Conservation (phyloP, 2,113 vertebrate genomes). For the Oreochromis spilurus region DNA sequence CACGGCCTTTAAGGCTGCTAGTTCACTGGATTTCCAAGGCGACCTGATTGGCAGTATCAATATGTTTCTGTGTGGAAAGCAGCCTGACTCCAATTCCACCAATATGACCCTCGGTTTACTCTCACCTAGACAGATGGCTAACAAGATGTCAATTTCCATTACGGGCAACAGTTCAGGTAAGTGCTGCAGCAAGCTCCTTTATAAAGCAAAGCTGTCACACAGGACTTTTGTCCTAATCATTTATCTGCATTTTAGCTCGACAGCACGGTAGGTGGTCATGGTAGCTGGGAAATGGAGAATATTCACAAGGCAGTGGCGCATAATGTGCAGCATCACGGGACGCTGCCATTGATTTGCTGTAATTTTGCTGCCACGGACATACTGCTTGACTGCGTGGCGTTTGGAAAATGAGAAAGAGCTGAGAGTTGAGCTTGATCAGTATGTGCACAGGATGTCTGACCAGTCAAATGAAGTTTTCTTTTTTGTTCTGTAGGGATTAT, state of each 20-base stretch:
- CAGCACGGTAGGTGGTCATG: background rate
- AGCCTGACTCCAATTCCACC: constrained; percentile 33
- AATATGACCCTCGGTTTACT: background rate
- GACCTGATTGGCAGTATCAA: constrained; percentile 58
- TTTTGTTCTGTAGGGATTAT: background rate
- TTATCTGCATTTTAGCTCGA: background rate
- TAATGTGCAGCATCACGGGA: background rate
- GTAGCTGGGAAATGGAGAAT: background rate
- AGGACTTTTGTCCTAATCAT: background rate
- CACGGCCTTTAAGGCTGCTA: constrained; percentile 2
- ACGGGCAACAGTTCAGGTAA: constrained; percentile 56
- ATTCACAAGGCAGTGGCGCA: background rate
- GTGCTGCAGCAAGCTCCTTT: constrained; percentile 4
- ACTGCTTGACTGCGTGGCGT: background rate
- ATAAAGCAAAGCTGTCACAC: background rate
- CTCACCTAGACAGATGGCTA: background rate
- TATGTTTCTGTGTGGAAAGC: constrained; percentile 56
- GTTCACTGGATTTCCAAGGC: constrained; percentile 48
- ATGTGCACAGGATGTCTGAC: background rate
- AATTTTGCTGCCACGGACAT: background rate
- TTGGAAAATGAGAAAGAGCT: background rate
- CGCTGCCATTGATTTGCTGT: background rate
- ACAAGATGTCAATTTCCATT: background rate
- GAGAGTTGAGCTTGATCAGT: background rate
- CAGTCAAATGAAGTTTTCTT: background rate